These are phyloP conservation scores for Ennomos fuscantarius DNA, from an alignment of 2,888 invertebrate species.

Conservation along the genomic window DNA sequence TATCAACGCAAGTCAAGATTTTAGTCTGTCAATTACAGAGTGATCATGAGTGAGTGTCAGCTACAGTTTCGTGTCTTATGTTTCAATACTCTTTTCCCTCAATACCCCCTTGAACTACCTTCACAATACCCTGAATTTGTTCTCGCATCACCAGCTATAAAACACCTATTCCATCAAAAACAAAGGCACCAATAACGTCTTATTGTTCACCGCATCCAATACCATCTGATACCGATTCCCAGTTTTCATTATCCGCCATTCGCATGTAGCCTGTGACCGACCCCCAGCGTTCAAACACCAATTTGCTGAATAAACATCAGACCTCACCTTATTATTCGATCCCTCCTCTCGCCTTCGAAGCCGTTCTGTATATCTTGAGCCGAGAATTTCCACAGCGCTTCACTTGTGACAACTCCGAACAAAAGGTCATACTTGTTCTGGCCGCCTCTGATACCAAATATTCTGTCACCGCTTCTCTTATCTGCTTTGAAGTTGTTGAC, in stretches of 20 bases:
- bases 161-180: slow-evolving; percentile 34
- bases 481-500: slow-evolving; percentile 85
- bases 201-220: slow-evolving; percentile 38
- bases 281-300: slow-evolving; percentile 63
- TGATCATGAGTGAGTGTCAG: too few species aligned
- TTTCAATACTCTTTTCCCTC: neutral
- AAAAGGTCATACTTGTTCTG: slow-evolving; percentile 92
- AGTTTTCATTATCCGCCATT: slow-evolving; percentile 59
- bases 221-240: slow-evolving; percentile 45
- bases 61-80: neutral
- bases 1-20: too few species aligned
- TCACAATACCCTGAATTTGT: slow-evolving; percentile 25
- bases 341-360: slow-evolving; percentile 94
- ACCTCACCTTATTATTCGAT: slow-evolving; percentile 90
- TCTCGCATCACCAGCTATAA: slow-evolving; percentile 16
- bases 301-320: slow-evolving; percentile 76
- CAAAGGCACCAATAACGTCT: slow-evolving; percentile 35
- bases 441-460: slow-evolving; percentile 82
- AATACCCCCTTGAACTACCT: slow-evolving; percentile 3
- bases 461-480: slow-evolving; percentile 87
- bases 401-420: slow-evolving; percentile 96
- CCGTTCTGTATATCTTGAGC: slow-evolving; percentile 94
- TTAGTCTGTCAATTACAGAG: too few species aligned
- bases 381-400: slow-evolving; percentile 96
- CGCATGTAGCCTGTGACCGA: slow-evolving; percentile 49